Conservation (phyloP, 1,140 invertebrate species). For the Meteorus sp. region DNA sequence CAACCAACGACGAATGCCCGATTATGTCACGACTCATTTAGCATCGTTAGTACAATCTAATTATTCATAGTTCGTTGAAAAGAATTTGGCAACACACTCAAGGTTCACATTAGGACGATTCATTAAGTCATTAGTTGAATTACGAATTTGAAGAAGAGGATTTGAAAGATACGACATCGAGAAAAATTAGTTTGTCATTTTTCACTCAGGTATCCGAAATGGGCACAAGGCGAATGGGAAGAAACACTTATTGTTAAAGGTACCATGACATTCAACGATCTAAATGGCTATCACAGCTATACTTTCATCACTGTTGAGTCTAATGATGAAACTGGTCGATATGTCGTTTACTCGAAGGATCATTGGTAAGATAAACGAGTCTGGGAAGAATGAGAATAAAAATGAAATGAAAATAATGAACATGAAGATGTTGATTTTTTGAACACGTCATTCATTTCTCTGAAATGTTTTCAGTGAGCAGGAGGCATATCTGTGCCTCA, state of each 20-base stretch:
- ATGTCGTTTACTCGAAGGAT: conserved; percentile 52
- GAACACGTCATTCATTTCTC: no score
- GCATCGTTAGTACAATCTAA: conserved; percentile 46
- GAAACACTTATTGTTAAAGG: conserved; percentile 64
- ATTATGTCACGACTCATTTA: conserved; percentile 50
- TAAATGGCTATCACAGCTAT: conserved; percentile 67
- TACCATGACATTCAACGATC: conserved; percentile 67
- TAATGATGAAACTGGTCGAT: conserved; percentile 49
- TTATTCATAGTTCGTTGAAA: conserved; percentile 4
- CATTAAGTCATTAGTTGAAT: no score
- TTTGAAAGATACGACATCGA: no score
- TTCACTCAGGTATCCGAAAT: conserved; percentile 64
- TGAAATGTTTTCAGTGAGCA: conserved; percentile 62
- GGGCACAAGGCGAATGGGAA: conserved; percentile 70
- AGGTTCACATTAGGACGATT: not conserved
- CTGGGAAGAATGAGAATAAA: conserved; percentile 10
- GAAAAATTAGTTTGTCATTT: conserved; percentile 25
- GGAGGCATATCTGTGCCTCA: conserved; percentile 67
- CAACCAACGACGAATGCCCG: conserved; percentile 52
- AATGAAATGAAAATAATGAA: not conserved
- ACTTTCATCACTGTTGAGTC: conserved; percentile 64
- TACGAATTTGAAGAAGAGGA: no score
- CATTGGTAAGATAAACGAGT: conserved; percentile 46
- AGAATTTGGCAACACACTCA: no score
- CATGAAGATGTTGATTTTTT: no score